Percentiles rank a stretch among this genome's conserved stretches.
These are phyloP conservation scores for Ianthella basta DNA, from an alignment of 37 sponge, comb jelly and placozoan genomes.

Conservation along the genomic window DNA sequence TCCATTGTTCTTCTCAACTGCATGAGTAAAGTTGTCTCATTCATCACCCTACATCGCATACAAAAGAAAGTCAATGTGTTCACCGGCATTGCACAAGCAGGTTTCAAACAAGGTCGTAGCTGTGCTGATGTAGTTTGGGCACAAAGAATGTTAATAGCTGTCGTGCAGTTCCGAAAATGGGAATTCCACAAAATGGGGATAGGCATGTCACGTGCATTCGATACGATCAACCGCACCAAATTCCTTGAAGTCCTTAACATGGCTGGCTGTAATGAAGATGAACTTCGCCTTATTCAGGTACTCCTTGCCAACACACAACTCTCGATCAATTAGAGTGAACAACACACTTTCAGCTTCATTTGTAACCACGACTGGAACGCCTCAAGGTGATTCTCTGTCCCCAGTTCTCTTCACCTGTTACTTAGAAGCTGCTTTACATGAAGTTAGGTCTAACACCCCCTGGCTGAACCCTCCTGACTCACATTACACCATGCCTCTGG, in stretches of 20 bases:
- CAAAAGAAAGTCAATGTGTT: conserved; percentile 27
- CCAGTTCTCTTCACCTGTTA: neutral
- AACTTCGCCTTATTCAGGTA: neutral
- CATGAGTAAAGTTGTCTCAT: conserved; percentile 13
- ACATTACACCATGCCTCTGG: too few species aligned
- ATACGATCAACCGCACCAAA: conserved; percentile 11
- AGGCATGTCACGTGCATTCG: conserved; percentile 16
- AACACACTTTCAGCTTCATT: conserved; percentile 13
- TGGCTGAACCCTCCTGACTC: too few species aligned
- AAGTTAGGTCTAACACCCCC: too few species aligned
- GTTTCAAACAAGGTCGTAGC: conserved; percentile 26
- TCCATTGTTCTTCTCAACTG: conserved; percentile 13
- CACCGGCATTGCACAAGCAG: conserved; percentile 7
- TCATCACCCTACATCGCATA: conserved; percentile 21
- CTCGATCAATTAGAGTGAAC: conserved; percentile 4
- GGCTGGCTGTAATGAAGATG: conserved; percentile 28
- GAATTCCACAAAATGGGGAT: conserved; percentile 27
- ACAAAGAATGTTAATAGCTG: conserved; percentile 30
- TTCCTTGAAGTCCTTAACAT: conserved; percentile 5
- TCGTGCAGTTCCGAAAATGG: conserved; percentile 19
- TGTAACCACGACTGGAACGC: conserved; percentile 7
- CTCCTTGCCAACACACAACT: conserved; percentile 33
- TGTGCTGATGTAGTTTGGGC: conserved; percentile 9
- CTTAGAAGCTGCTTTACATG: too few species aligned
- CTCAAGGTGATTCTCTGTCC: conserved; percentile 23